Percentiles rank a stretch among this genome's conserved stretches.
These are phyloP conservation scores for Zaprionus ornatus DNA, from an alignment of 1,140 invertebrate species.

Conservation along the genomic window DNA sequence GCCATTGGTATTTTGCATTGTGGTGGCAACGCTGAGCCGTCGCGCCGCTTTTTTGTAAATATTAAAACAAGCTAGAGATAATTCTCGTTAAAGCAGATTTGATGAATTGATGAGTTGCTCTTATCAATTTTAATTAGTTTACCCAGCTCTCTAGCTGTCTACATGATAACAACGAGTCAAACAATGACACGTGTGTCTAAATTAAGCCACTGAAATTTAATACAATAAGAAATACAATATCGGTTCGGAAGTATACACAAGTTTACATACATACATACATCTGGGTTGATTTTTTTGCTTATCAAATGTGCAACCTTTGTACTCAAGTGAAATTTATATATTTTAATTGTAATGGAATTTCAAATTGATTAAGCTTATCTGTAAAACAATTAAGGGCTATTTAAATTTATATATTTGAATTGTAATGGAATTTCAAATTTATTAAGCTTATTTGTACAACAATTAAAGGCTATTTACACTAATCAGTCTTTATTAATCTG, in stretches of 20 bases:
- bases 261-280: too few species aligned
- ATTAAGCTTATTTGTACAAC: not conserved
- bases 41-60: not conserved
- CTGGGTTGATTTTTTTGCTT: too few species aligned
- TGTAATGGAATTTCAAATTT: not conserved
- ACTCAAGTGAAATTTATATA: not conserved
- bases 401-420: too few species aligned
- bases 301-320: not conserved
- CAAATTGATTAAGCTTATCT: too few species aligned
- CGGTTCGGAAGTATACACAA: not conserved
- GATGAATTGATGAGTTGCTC: not conserved
- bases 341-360: not conserved
- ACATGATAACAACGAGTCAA: not conserved
- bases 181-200: not conserved
- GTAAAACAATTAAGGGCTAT: not conserved
- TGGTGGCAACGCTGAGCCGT: not conserved
- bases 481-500: constrained; percentile 68
- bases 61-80: not conserved
- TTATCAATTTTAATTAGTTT: constrained; percentile 6
- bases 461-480: constrained; percentile 7
- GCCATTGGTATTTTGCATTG: not conserved
- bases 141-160: not conserved
- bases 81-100: not conserved
- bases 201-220: not conserved
- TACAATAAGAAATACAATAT: not conserved